These are phyloP conservation scores for Hemibagrus guttatus DNA, from an alignment of 2,797 vertebrate species.

Conservation along the genomic window DNA sequence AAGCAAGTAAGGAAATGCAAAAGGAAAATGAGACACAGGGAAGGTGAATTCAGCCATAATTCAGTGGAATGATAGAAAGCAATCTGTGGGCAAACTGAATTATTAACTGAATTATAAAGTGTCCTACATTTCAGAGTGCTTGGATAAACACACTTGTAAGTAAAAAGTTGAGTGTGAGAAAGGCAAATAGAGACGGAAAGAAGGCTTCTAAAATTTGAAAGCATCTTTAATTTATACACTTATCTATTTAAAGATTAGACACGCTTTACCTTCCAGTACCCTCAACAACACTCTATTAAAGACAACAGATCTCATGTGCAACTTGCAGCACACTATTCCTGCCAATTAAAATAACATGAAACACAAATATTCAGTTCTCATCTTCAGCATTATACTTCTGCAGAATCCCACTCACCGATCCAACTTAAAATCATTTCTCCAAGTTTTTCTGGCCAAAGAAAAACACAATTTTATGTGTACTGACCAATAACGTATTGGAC, in stretches of 20 bases:
- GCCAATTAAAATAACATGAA: not conserved
- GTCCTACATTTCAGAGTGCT: conserved; percentile 41
- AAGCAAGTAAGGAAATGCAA: not conserved
- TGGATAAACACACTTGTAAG: not conserved
- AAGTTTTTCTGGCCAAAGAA: not conserved
- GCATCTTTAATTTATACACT: not conserved
- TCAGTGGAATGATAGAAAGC: not conserved
- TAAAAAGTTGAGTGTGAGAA: not conserved
- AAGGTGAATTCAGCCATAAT: conserved; percentile 18
- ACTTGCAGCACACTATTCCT: not conserved
- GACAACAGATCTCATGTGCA: not conserved
- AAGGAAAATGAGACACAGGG: not conserved
- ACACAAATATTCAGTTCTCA: not conserved
- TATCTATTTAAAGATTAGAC: not conserved
- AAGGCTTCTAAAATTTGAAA: not conserved
- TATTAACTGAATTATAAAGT: conserved; percentile 46
- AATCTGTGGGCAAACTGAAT: conserved; percentile 47
- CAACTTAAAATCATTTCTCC: not conserved
- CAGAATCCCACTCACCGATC: not conserved
- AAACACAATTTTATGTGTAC: not conserved
- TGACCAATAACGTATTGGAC: not conserved
- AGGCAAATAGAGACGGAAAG: not conserved
- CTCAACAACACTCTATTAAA: not conserved
- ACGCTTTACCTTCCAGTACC: not conserved
- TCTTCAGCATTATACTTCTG: not conserved